Percentiles rank a stretch among this genome's conserved stretches.
These are phyloP conservation scores for Polymixis lichenea DNA, from an alignment of 2,888 invertebrate genomes.

Conservation along the genomic window DNA sequence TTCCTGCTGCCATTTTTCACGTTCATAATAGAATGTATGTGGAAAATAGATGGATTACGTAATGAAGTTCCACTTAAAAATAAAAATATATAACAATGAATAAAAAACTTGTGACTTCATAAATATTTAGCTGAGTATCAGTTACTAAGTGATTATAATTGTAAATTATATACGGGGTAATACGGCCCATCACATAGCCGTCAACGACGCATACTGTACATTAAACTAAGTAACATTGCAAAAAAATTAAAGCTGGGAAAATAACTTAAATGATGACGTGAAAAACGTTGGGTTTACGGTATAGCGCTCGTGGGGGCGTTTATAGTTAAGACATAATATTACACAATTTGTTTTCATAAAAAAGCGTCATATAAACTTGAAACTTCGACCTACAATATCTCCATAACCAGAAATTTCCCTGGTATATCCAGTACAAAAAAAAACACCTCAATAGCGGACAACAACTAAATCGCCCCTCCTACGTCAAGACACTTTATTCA, in stretches of 20 bases:
- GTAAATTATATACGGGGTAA: neutral
- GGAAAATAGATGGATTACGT: neutral
- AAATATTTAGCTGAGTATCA: neutral
- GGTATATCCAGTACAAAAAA: neutral
- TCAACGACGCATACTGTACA: neutral
- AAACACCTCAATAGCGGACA: neutral
- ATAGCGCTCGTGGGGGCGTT: neutral
- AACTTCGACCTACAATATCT: neutral
- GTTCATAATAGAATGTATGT: slow-evolving; percentile 39
- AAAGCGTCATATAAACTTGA: neutral
- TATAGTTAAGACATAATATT: neutral
- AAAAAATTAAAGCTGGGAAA: neutral
- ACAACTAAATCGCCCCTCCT: neutral
- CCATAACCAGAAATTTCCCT: neutral
- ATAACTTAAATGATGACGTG: neutral
- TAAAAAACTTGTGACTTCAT: neutral
- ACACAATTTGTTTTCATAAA: neutral
- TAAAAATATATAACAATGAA: neutral
- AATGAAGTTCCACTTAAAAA: neutral
- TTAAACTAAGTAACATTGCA: neutral
- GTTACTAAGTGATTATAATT: too few species aligned
- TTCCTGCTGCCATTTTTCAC: slow-evolving; percentile 47
- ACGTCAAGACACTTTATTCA: too few species aligned
- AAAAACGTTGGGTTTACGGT: too few species aligned
- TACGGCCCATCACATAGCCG: neutral